Evolutionary conservation across 2,888 invertebrate genomes (phyloP).

Genomic region (Drosophila emarginata): DNA sequence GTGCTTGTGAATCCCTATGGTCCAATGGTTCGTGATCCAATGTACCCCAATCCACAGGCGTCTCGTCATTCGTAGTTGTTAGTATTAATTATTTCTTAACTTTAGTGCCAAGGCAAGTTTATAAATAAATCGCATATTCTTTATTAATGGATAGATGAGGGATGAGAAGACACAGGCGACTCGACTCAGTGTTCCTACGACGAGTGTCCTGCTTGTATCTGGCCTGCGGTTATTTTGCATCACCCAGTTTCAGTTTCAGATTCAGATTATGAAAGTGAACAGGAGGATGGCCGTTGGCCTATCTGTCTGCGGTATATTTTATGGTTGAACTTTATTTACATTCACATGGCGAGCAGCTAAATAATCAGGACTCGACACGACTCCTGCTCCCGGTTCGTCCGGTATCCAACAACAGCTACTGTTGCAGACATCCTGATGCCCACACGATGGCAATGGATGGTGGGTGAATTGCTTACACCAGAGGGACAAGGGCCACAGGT

Average conservation of each 20-base stretch:
- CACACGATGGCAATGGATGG: neutral
- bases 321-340: conserved; percentile 74
- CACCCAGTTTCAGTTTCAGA: conserved; percentile 43
- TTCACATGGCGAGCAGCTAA: conserved; percentile 54
- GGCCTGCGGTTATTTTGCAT: conserved; percentile 30
- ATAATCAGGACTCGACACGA: conserved; percentile 37
- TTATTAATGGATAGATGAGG: conserved; percentile 26
- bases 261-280: conserved; percentile 44
- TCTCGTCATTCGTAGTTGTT: conserved; percentile 50
- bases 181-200: too few relatives aligned
- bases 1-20: conserved; percentile 14
- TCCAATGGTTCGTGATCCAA: neutral
- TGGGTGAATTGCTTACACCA: conserved; percentile 10
- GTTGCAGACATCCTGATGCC: conserved; percentile 45
- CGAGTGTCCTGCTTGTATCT: conserved; percentile 13
- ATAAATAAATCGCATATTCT: conserved; percentile 56
- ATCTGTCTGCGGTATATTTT: conserved; percentile 63
- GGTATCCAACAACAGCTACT: conserved; percentile 28
- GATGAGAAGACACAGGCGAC: neutral
- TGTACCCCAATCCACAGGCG: conserved; percentile 28
- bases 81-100: conserved; percentile 70
- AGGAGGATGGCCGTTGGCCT: conserved; percentile 37
- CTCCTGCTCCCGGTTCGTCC: neutral
- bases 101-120: conserved; percentile 40
- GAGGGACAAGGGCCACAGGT: conserved; percentile 61